A percentile compares a stretch with the other conserved stretches of the same genome.
phyloP scores from a whole-genome alignment of 2,888 invertebrate species.

The Siphlonurus alternatus region DNA sequence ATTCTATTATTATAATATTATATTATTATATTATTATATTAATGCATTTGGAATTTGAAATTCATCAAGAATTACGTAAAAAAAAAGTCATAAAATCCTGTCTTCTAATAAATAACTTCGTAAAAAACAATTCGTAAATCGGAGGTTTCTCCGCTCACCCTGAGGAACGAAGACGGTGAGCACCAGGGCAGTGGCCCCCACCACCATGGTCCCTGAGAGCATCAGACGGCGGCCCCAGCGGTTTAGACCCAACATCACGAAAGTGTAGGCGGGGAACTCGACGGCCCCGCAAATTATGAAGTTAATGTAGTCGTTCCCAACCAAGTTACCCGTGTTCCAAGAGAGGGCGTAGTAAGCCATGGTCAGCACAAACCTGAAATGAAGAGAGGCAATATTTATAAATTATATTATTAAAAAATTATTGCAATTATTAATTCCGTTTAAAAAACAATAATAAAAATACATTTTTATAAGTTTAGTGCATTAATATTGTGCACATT shows the following conservation, averaged over 20 bases:
- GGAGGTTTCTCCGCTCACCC: constrained; percentile 30
- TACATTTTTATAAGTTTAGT: too few species aligned
- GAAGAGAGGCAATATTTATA: too few species aligned
- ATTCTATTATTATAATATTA: too few species aligned
- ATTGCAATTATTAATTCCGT: too few species aligned
- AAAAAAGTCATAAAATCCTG: too few species aligned
- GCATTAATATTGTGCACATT: too few species aligned
- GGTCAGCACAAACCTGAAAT: constrained; percentile 49
- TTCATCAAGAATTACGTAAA: too few species aligned
- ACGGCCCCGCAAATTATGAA: constrained; percentile 55
- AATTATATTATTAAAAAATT: too few species aligned
- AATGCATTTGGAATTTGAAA: too few species aligned
- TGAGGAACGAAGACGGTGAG: constrained; percentile 39
- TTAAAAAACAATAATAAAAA: constrained; percentile 8
- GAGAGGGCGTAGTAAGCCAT: constrained; percentile 63
- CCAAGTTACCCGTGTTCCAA: constrained; percentile 53
- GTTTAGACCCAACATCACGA: constrained; percentile 47
- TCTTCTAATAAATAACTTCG: too few species aligned
- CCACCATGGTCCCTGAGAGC: constrained; percentile 48
- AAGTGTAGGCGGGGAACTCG: constrained; percentile 50
- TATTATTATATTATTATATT: too few species aligned
- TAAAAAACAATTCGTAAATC: too few species aligned
- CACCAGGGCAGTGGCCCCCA: constrained; percentile 40
- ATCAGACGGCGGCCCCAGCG: constrained; percentile 50
- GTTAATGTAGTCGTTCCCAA: constrained; percentile 53